phyloP scores from a whole-genome alignment of 2,888 invertebrate genomes.

The Trachelus stipa region DNA sequence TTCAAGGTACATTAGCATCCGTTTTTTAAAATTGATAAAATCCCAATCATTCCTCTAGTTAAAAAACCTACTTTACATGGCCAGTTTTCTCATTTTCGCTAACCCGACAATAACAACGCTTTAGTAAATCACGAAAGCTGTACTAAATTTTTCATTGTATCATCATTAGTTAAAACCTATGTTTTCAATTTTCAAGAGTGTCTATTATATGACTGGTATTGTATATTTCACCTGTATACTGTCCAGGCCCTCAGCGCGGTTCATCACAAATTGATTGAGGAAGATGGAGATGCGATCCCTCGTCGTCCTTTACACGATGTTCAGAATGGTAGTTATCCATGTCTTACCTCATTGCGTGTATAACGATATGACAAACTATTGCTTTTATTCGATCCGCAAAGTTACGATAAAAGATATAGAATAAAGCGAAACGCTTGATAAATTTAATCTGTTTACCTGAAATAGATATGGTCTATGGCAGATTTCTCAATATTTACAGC shows the following conservation, averaged over 20 bases:
- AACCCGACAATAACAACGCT: background rate
- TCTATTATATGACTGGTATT: background rate
- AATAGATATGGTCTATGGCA: too few species aligned
- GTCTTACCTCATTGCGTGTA: background rate
- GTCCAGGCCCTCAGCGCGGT: conserved; percentile 84
- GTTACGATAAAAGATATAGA: background rate
- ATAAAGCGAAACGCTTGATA: background rate
- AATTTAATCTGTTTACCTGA: background rate
- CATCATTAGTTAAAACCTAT: background rate
- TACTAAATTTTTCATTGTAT: background rate
- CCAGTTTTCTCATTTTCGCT: background rate
- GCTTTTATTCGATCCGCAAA: background rate
- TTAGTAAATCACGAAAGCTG: background rate
- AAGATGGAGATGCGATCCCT: conserved; percentile 62
- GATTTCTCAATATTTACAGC: too few species aligned
- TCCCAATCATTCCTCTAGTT: background rate
- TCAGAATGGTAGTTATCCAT: conserved; percentile 32
- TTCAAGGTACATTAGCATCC: conserved; percentile 79
- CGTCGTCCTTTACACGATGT: conserved; percentile 47
- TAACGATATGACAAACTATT: background rate
- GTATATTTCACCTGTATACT: conserved; percentile 39
- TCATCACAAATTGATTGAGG: conserved; percentile 85
- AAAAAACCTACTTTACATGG: background rate
- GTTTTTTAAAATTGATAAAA: background rate
- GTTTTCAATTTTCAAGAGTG: background rate